These are phyloP conservation scores for Gila robusta DNA, from an alignment of 2,797 vertebrate species.

Conservation along the genomic window DNA sequence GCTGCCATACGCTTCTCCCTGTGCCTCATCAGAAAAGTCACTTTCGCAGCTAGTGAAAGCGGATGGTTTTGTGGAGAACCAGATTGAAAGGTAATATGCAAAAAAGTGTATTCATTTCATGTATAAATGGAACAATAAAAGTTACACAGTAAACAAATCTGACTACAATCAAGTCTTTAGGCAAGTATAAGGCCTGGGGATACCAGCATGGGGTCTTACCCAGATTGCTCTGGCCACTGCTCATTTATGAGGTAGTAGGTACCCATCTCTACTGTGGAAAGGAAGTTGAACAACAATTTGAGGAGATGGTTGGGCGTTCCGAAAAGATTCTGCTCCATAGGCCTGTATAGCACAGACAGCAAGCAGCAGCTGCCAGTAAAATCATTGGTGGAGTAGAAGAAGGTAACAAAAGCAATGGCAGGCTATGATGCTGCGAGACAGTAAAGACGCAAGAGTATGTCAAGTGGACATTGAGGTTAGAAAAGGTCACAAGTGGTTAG, in stretches of 20 bases:
- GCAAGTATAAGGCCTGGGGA: background rate
- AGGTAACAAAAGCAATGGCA: background rate
- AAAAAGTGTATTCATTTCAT: background rate
- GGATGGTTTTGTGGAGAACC: background rate
- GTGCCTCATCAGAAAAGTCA: constrained; percentile 48
- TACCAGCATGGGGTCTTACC: background rate
- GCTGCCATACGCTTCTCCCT: constrained; percentile 55
- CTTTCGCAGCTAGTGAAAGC: constrained; percentile 33
- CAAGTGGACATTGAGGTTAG: background rate
- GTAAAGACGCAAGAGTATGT: background rate
- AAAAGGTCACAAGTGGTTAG: background rate
- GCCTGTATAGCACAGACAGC: background rate
- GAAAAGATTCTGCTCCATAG: background rate
- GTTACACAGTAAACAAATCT: background rate
- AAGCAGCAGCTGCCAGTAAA: background rate
- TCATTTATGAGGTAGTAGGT: background rate
- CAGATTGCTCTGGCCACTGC: background rate
- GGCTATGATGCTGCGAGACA: background rate
- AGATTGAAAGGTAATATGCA: background rate
- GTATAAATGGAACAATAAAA: background rate
- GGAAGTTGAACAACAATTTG: background rate
- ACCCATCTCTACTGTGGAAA: background rate
- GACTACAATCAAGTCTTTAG: background rate
- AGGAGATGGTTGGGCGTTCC: background rate
- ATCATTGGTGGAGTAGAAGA: background rate